Evolutionary conservation across 2,888 invertebrate species (phyloP), one percentile per base, ranked within the genome.

Genomic region (Aproaerema taeniolella): DNA sequence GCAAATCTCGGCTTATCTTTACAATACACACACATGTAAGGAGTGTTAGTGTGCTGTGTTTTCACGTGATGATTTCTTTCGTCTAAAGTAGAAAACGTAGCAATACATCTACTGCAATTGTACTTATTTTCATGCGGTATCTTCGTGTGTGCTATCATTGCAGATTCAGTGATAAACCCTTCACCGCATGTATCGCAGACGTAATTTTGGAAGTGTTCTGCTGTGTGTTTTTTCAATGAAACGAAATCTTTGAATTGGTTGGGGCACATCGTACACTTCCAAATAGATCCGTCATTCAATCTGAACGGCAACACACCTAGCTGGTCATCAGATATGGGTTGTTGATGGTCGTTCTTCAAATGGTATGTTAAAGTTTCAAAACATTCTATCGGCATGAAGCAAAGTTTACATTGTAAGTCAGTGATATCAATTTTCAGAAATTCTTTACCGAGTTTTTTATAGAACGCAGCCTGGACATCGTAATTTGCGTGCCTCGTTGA

Each of bases 131-230:
- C 83, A 37, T 85, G 85, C 0, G 85, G 85, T 52, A 82, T 67
- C 52, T 79, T 86, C 0, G 77, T 78, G 39, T 86, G 86, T 3
- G 82, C 78, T 31, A 81, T 66, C 75, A 86, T 80, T 1, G 80
- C 79, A 0, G 79, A 79, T 49, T 83, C 82, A 0, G 86, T 86
- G 4, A 86, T 81, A 41, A 85, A 85, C 1, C 86, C 86, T 50
- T 82, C 82, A 0, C 86, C 86, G 37, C 86, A 86, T 1, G 81
- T 76, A 45, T 85, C 83, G 43, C 86, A 86, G 6, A 86, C 86
- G 41, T 82, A 85, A 42, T 86, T 86, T 45, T 83, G 80, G 34
- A 80, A 86, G 51, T 86, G 86, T 45, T 74, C 74, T 0, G 75
- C 61, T 0, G 85, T 86, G 41, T 86, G 86, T 30, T 79, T 83